Base-by-base conservation (phyloP, 2,888 invertebrate species). In the Brenthis hecate region DNA sequence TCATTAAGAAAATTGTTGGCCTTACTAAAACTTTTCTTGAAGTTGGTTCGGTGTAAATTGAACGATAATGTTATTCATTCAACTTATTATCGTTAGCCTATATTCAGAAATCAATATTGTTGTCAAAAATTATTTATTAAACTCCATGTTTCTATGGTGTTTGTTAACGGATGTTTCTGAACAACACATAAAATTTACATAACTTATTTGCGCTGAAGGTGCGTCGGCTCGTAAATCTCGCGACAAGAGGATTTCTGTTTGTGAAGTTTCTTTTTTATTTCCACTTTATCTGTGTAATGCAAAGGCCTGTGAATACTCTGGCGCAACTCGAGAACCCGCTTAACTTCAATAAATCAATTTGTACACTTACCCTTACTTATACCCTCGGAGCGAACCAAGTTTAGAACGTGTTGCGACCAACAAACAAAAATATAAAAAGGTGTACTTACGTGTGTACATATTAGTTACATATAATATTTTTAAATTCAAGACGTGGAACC, bases 321-420 rank as follows among this genome's bases (percentile, higher is more conserved):
- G 87, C 89, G 88, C 91, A 91, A 88, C 87, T 87, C 85, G 81
- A 78, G 77, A 83, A 81, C 86, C 85, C 83, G 89, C 88, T 88
- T 88, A 92, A 92, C 92, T 92, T 92, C 88, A 89, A 92, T 92
- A 92, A 92, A 92, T 92, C 92, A 92, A 92, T 92, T 92, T 92
- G 89, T 89, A 87, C 89, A 87, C 86, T 90, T 87, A 88, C 87
- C 82, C 87, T 87, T 89, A 87, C 88, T 89, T 89, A 89, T 87
- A 88, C 74, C 74, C 76, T 77, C 75, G 75, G 82, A 81, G 78
- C 78, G 80, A 80, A 78, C 77, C 78, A 80, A 81, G 84, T 85
- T 85, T 73, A 81, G 82, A 75, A 88, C 88, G 87, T 89, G 87
- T 84, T 81, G 81, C 81, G 82, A 83, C 84, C 80, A 79, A 81